Evolutionary conservation across 2,888 invertebrate species (phyloP).

Genomic region (Phorcus lineatus): DNA sequence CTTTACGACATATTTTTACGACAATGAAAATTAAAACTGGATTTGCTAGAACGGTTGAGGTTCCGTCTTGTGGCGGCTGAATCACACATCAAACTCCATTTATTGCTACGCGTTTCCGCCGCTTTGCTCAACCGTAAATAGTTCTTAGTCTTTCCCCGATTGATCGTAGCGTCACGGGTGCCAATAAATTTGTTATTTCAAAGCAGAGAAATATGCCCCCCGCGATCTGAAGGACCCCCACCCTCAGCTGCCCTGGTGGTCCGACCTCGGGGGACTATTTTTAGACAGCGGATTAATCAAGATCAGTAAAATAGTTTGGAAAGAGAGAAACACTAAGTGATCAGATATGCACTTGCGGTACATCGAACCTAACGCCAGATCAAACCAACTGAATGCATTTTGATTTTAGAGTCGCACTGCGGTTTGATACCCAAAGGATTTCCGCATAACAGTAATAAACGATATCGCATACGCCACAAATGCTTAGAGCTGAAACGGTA

Average conservation of each 20-base stretch:
- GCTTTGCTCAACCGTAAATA: slow-evolving; percentile 21
- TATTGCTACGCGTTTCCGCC: slow-evolving; percentile 24
- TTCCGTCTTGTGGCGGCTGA: slow-evolving; percentile 9
- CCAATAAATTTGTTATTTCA: slow-evolving; percentile 22
- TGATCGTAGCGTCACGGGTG: slow-evolving; percentile 9
- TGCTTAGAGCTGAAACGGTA: too few relatives aligned
- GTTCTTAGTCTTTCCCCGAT: slow-evolving; percentile 21
- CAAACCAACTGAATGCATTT: too few relatives aligned
- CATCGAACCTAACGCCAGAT: too few relatives aligned
- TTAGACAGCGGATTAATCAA: background rate
- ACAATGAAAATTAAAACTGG: slow-evolving; percentile 22
- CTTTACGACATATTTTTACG: slow-evolving; percentile 25
- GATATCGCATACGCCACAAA: too few relatives aligned
- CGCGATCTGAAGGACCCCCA: background rate
- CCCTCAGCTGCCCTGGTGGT: slow-evolving; percentile 17
- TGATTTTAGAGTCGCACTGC: too few relatives aligned
- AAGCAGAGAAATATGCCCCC: slow-evolving; percentile 6
- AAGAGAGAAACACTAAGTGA: slow-evolving; percentile 3
- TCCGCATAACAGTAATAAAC: too few relatives aligned
- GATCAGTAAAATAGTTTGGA: slow-evolving; percentile 14
- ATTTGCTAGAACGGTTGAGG: slow-evolving; percentile 16
- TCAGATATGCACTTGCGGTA: background rate
- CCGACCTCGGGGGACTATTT: slow-evolving; percentile 21
- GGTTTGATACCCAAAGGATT: too few relatives aligned
- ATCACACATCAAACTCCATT: slow-evolving; percentile 19